Conservation (phyloP, 2,113 vertebrate species). For the Pachyramphus minor region DNA sequence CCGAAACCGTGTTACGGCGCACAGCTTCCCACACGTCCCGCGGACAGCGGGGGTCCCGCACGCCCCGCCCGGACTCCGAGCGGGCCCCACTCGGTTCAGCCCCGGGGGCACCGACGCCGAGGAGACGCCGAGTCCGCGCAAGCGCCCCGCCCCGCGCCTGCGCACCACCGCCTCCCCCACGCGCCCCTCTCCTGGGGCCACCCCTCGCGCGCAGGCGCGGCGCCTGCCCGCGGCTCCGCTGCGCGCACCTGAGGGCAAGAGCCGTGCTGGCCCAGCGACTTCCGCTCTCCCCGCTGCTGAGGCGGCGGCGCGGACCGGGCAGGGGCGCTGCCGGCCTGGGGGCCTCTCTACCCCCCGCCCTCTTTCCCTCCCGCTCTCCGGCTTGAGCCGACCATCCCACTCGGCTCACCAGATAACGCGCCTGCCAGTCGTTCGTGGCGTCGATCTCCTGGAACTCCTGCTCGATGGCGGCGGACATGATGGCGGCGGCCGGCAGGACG, state of each 20-base stretch:
- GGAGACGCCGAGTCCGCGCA: not conserved
- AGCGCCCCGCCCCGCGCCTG: not conserved
- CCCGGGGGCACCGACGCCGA: not conserved
- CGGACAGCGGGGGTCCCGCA: too few species aligned
- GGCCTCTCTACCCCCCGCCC: not conserved
- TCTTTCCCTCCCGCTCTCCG: not conserved
- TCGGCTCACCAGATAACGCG: slow-evolving; percentile 87
- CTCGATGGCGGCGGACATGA: slow-evolving; percentile 74
- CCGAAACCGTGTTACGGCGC: rapidly evolving
- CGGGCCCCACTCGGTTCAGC: rapidly evolving
- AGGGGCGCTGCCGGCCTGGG: not conserved
- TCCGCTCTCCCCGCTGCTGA: not conserved
- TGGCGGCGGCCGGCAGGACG: not conserved
- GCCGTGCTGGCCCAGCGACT: not conserved
- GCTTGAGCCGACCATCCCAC: not conserved
- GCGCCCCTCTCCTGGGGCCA: not conserved
- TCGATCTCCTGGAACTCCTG: slow-evolving; percentile 85
- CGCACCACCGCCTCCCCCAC: not conserved
- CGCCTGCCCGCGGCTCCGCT: not conserved
- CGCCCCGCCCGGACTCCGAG: too few species aligned
- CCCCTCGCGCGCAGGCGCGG: not conserved
- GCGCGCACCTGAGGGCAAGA: slow-evolving; percentile 1
- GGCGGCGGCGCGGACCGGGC: not conserved
- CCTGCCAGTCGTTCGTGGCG: slow-evolving; percentile 84
- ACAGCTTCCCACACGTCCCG: not conserved